phyloP scores from a whole-genome alignment of 2,113 vertebrate genomes.

The Halcyon malimbica region DNA sequence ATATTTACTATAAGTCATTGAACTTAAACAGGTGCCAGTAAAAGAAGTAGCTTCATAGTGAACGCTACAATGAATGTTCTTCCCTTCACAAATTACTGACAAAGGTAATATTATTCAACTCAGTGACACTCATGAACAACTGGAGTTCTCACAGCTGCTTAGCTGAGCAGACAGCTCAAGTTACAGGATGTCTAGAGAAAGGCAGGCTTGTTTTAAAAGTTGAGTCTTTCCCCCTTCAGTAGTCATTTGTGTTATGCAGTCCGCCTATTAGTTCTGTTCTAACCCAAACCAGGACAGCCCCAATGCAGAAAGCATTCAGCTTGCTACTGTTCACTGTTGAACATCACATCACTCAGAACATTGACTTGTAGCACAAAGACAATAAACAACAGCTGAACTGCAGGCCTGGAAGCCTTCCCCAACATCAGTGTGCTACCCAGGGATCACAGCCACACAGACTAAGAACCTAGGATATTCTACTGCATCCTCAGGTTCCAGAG shows the following conservation, averaged over 20 bases:
- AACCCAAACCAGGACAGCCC: too few relatives aligned
- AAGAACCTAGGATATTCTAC: not conserved
- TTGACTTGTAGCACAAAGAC: not conserved
- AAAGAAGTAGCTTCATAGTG: not conserved
- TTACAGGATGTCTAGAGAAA: not conserved
- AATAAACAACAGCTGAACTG: not conserved
- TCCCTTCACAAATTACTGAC: not conserved
- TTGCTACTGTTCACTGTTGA: not conserved
- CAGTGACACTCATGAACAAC: not conserved
- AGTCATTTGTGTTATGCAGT: not conserved
- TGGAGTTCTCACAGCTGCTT: not conserved
- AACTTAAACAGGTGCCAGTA: not conserved
- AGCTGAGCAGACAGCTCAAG: not conserved
- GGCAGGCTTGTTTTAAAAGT: not conserved
- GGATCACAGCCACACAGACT: not conserved
- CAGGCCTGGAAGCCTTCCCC: not conserved
- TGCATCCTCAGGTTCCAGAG: not conserved
- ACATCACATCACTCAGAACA: not conserved
- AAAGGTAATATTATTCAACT: not conserved
- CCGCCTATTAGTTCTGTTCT: not conserved
- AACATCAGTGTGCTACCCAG: not conserved
- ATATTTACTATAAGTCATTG: not conserved
- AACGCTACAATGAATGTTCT: not conserved
- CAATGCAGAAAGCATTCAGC: not conserved
- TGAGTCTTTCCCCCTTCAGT: not conserved